These are phyloP conservation scores for Neolamprologus modestus DNA, from an alignment of 2,113 vertebrate species.

Conservation along the genomic window DNA sequence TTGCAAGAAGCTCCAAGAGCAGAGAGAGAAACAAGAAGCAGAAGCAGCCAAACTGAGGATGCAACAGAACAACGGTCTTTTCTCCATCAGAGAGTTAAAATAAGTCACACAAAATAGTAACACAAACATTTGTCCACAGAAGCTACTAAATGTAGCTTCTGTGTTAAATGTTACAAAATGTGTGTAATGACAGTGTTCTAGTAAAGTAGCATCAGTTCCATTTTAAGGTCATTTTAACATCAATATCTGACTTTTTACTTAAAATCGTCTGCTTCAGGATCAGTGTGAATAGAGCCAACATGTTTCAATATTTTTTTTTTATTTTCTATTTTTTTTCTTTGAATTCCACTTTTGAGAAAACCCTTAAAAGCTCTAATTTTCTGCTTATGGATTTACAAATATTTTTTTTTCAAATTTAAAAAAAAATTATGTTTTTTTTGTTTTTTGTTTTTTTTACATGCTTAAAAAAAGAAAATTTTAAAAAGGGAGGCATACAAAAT, in stretches of 20 bases:
- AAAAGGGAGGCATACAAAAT: not conserved
- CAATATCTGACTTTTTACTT: not conserved
- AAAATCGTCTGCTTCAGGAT: not conserved
- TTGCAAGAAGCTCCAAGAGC: constrained; percentile 84
- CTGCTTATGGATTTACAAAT: not conserved
- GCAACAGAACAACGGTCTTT: constrained; percentile 70
- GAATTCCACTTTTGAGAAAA: not conserved
- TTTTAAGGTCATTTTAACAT: not conserved
- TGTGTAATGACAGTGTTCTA: not conserved
- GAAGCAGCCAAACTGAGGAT: constrained; percentile 77
- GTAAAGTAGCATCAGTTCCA: accelerated
- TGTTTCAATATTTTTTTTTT: not conserved
- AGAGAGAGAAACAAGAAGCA: constrained; percentile 80
- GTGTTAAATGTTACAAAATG: not conserved
- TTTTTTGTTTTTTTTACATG: accelerated
- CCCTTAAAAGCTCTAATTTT: not conserved
- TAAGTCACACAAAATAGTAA: not conserved
- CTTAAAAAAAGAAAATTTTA: accelerated
- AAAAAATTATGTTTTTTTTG: accelerated
- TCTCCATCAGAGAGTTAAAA: accelerated
- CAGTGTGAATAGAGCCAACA: accelerated
- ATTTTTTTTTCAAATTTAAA: not conserved
- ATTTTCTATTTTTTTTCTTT: not conserved
- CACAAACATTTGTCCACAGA: not conserved
- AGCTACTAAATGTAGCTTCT: not conserved